Evolutionary conservation across 2,888 invertebrate genomes (phyloP).

Genomic region (Philonicus albiceps): DNA sequence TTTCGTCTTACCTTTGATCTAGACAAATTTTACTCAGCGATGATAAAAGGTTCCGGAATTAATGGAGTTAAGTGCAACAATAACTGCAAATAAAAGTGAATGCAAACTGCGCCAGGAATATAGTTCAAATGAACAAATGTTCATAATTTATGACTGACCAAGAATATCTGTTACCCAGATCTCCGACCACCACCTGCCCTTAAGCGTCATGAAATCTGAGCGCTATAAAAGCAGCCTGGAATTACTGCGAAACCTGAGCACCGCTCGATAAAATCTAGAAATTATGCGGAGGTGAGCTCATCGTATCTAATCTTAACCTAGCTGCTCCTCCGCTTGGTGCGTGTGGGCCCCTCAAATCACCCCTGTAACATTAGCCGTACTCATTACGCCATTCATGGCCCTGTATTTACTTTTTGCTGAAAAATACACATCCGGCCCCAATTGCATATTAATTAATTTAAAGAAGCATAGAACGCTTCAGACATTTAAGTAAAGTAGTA

Average conservation of each 20-base stretch:
- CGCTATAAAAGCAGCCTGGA: not conserved
- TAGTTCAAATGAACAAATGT: not conserved
- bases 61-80: conserved; percentile 10
- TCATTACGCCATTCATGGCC: not conserved
- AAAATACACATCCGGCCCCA: not conserved
- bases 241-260: not conserved
- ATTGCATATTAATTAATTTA: not conserved
- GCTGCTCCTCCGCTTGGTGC: not conserved
- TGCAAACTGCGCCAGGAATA: not conserved
- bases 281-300: not conserved
- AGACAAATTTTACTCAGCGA: not conserved
- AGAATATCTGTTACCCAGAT: not conserved
- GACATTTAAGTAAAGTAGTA: not conserved
- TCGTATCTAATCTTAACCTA: not conserved
- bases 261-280: not conserved
- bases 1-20: conserved; percentile 7
- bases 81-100: not conserved
- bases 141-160: not conserved
- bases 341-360: not conserved
- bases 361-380: not conserved
- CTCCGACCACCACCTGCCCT: not conserved
- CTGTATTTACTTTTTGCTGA: not conserved
- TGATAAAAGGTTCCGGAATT: not conserved
- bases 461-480: not conserved
- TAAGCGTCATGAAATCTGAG: not conserved